phyloP scores from a whole-genome alignment of 2,113 vertebrate species.

The Coptodon bakossiorum region DNA sequence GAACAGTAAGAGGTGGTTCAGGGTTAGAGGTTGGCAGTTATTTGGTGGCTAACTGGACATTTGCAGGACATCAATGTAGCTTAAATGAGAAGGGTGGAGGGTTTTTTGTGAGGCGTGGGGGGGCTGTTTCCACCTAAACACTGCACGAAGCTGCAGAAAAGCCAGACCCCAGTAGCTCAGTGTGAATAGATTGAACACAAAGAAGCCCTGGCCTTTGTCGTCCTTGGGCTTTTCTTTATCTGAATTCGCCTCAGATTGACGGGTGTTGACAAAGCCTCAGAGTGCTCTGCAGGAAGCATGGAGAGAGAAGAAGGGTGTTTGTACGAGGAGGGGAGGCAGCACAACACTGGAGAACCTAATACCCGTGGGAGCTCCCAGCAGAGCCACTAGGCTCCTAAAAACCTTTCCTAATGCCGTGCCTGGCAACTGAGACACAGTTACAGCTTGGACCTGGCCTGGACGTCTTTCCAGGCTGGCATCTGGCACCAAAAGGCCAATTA shows the following conservation, averaged over 20 bases:
- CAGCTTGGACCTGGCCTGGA: background rate
- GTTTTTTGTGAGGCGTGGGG: background rate
- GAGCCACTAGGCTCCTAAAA: conserved; percentile 23
- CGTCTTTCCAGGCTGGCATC: background rate
- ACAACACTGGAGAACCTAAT: conserved; percentile 50
- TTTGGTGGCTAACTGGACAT: background rate
- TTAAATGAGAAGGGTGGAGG: conserved; percentile 8
- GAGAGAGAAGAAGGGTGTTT: background rate
- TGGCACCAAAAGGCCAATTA: conserved; percentile 20
- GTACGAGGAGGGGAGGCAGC: background rate
- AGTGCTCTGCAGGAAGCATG: conserved; percentile 27
- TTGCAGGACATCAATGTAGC: background rate
- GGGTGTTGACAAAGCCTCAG: conserved; percentile 46
- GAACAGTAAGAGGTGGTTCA: background rate
- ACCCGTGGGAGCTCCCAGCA: conserved; percentile 57
- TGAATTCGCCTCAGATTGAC: conserved; percentile 46
- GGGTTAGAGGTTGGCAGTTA: background rate
- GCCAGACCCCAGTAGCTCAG: background rate
- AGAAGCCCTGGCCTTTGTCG: conserved; percentile 20
- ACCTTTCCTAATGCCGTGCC: background rate
- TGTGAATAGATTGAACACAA: conserved; percentile 37
- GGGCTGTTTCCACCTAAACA: background rate
- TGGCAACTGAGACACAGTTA: conserved; percentile 25
- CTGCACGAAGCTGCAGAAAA: conserved; percentile 1
- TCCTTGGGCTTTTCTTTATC: conserved; percentile 10